These are phyloP conservation scores for Drosophila parthenogenetica DNA, from an alignment of 2,888 invertebrate species.

Conservation along the genomic window DNA sequence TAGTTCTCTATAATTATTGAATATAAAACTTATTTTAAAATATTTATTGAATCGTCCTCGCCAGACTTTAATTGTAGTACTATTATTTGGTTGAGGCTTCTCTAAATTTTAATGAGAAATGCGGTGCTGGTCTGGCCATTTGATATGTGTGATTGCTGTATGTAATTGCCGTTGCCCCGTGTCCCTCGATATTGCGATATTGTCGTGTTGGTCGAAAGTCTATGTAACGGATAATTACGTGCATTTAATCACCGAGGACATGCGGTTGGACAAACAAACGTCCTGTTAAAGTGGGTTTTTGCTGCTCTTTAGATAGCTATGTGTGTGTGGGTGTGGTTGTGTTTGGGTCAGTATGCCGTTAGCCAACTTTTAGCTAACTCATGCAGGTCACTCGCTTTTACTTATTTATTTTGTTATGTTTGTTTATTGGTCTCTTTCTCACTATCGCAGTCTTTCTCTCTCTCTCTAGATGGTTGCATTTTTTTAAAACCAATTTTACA, in stretches of 20 bases:
- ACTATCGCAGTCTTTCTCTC: not conserved
- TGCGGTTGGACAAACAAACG: constrained; percentile 35
- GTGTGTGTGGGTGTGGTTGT: constrained; percentile 1
- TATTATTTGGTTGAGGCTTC: constrained; percentile 15
- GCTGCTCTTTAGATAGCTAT: not conserved
- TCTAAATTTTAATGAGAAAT: constrained; percentile 23
- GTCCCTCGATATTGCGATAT: constrained; percentile 7
- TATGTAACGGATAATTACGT: constrained; percentile 50
- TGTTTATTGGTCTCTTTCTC: constrained; percentile 18
- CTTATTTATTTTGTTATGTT: constrained; percentile 34
- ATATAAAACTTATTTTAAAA: too few species aligned
- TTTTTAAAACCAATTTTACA: constrained; percentile 50
- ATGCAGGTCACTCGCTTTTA: constrained; percentile 36
- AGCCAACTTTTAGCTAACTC: constrained; percentile 59
- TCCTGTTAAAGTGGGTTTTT: constrained; percentile 24
- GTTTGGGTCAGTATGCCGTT: constrained; percentile 20
- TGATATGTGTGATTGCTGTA: not conserved
- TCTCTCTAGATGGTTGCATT: constrained; percentile 15
- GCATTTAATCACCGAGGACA: constrained; percentile 61
- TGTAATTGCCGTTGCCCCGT: constrained; percentile 4
- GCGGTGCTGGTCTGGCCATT: constrained; percentile 6
- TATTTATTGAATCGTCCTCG: not conserved
- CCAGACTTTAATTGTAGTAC: not conserved
- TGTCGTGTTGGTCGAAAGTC: constrained; percentile 23
- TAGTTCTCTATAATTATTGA: too few species aligned